phyloP scores from a whole-genome alignment of 1,140 invertebrate genomes.

The Chelonus insularis region DNA sequence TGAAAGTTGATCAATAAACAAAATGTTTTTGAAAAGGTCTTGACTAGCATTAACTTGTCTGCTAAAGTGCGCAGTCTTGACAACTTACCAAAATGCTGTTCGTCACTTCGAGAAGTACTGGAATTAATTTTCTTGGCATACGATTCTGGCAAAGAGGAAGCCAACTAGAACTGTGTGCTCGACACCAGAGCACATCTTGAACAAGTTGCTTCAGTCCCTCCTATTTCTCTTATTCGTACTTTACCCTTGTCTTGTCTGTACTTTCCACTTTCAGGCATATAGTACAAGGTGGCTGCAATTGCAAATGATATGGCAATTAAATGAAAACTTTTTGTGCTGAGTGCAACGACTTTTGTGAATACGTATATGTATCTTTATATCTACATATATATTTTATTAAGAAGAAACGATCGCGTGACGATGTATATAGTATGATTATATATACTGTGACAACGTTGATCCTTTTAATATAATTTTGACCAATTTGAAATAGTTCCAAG shows the following conservation, averaged over 20 bases:
- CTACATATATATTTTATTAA: too few relatives aligned
- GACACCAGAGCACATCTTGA: constrained; percentile 3
- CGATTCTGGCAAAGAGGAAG: background rate
- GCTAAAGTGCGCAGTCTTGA: background rate
- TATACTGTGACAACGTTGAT: constrained; percentile 17
- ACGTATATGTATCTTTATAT: too few relatives aligned
- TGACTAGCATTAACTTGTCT: background rate
- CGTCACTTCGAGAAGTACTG: constrained; percentile 15
- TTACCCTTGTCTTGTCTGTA: background rate
- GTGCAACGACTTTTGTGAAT: constrained; percentile 11
- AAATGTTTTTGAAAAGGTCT: background rate
- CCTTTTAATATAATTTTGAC: constrained; percentile 18
- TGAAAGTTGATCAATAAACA: background rate
- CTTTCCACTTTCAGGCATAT: too few relatives aligned
- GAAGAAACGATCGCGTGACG: too few relatives aligned
- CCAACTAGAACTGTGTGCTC: background rate
- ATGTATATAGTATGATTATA: too few relatives aligned
- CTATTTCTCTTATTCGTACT: constrained; percentile 5
- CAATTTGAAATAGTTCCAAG: constrained; percentile 25
- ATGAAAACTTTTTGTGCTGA: constrained; percentile 8
- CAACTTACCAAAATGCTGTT: constrained; percentile 12
- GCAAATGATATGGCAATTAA: constrained; percentile 20
- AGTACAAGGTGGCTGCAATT: constrained; percentile 15
- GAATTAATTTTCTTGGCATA: constrained; percentile 29
- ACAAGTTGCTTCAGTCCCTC: background rate